Percentiles rank a stretch among this genome's conserved stretches.
phyloP scores from a whole-genome alignment of 1,140 invertebrate genomes.

The Bombus superbus region DNA sequence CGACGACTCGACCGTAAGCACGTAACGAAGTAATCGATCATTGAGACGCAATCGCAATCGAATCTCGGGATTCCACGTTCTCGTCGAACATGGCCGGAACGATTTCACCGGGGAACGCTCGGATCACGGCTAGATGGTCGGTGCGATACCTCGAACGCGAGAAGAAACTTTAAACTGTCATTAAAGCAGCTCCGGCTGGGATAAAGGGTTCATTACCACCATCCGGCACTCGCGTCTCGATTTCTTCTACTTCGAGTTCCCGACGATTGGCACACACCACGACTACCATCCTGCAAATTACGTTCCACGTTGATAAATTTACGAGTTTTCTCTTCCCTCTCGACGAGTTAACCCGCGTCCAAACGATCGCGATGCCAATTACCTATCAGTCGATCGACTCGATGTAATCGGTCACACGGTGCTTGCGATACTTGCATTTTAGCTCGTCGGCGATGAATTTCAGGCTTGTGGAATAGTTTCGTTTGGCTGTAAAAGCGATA shows the following conservation, averaged over 20 bases:
- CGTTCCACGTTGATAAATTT: slow-evolving; percentile 55
- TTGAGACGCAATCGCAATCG: slow-evolving; percentile 38
- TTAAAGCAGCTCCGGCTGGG: slow-evolving; percentile 59
- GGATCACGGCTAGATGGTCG: slow-evolving; percentile 64
- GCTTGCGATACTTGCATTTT: not conserved
- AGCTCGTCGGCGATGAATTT: too few relatives aligned
- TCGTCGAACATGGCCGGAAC: slow-evolving; percentile 20
- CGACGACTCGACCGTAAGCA: slow-evolving; percentile 3
- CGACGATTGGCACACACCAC: slow-evolving; percentile 33
- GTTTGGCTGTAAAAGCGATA: not conserved
- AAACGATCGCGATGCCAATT: slow-evolving; percentile 47
- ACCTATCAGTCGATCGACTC: slow-evolving; percentile 35
- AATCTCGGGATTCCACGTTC: slow-evolving; percentile 30
- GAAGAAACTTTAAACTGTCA: slow-evolving; percentile 72
- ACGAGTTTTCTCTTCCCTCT: slow-evolving; percentile 28
- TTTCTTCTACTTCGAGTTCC: slow-evolving; percentile 49
- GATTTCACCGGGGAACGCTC: slow-evolving; percentile 37
- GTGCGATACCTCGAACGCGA: slow-evolving; percentile 64
- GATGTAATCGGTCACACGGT: slow-evolving; percentile 40
- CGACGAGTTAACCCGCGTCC: slow-evolving; percentile 32
- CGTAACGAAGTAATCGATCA: slow-evolving; percentile 57
- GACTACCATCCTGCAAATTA: slow-evolving; percentile 52
- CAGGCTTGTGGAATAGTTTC: too few relatives aligned
- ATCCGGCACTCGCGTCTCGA: slow-evolving; percentile 41
- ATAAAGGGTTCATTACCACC: slow-evolving; percentile 67